Conservation (phyloP, 2,113 vertebrate species). For the Hiodon tergisus region DNA sequence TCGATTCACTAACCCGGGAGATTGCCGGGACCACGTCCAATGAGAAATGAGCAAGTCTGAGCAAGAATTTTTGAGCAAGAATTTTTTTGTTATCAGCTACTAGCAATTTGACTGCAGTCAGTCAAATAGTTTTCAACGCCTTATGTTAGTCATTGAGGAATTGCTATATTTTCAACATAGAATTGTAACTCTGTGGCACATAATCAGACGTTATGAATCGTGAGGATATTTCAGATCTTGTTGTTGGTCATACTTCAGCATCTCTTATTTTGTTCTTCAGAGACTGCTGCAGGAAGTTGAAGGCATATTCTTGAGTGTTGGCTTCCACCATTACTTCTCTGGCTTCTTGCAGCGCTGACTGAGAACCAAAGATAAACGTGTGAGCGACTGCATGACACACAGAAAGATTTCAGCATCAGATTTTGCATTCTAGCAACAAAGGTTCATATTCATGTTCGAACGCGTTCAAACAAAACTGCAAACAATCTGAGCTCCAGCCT, state of each 20-base stretch:
- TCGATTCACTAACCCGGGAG: not conserved
- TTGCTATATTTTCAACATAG: too few relatives aligned
- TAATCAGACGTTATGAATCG: too few relatives aligned
- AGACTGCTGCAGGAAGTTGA: slow-evolving; percentile 64
- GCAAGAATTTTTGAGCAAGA: too few relatives aligned
- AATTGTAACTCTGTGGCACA: too few relatives aligned
- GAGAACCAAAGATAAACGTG: slow-evolving; percentile 8
- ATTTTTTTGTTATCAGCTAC: too few relatives aligned
- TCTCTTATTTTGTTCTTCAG: slow-evolving; percentile 66
- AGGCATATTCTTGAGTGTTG: slow-evolving; percentile 69
- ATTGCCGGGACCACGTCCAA: not conserved
- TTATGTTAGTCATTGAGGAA: too few relatives aligned
- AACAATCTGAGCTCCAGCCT: not conserved
- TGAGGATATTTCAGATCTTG: not conserved
- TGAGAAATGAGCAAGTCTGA: too few relatives aligned
- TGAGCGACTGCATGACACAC: not conserved
- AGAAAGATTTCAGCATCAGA: not conserved
- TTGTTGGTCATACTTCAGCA: slow-evolving; percentile 50
- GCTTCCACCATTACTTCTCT: slow-evolving; percentile 66
- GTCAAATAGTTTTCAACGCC: too few relatives aligned
- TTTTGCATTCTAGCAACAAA: too few relatives aligned
- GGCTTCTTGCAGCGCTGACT: slow-evolving; percentile 62
- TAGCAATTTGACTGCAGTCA: too few relatives aligned
- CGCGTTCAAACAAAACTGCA: too few relatives aligned
- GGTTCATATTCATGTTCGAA: too few relatives aligned